Conservation (phyloP, 2,113 vertebrate genomes). For the Entomyzon cyanotis region DNA sequence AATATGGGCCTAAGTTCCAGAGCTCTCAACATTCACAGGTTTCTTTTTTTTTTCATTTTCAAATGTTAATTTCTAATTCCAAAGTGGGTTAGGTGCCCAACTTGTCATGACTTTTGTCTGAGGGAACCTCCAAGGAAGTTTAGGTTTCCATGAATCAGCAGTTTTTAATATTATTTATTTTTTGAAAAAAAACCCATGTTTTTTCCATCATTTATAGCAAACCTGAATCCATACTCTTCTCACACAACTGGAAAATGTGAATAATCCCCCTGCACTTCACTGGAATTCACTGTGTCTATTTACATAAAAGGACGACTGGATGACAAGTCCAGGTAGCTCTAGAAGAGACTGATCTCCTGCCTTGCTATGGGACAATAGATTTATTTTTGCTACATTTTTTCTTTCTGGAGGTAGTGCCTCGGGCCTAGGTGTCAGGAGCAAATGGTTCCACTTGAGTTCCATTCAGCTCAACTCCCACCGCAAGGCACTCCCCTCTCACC, state of each 20-base stretch:
- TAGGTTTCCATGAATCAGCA: background rate
- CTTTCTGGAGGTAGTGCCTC: background rate
- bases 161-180: background rate
- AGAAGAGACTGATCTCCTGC: background rate
- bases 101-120: background rate
- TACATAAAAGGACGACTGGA: accelerated
- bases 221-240: background rate
- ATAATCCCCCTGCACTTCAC: background rate
- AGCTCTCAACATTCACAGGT: background rate
- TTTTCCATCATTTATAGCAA: background rate
- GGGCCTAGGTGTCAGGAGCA: background rate
- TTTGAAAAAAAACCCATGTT: accelerated
- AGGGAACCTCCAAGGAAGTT: background rate
- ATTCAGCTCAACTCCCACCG: accelerated
- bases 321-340: background rate
- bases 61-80: background rate
- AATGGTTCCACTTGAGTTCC: background rate
- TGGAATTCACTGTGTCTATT: background rate
- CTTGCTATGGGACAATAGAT: background rate
- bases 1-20: background rate
- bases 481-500: background rate
- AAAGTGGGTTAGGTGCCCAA: background rate
- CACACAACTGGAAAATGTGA: background rate
- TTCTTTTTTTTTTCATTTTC: background rate
- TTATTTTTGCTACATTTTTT: background rate